Evolutionary conservation across 2,797 vertebrate species (phyloP).

Genomic region (Siniperca scherzeri): DNA sequence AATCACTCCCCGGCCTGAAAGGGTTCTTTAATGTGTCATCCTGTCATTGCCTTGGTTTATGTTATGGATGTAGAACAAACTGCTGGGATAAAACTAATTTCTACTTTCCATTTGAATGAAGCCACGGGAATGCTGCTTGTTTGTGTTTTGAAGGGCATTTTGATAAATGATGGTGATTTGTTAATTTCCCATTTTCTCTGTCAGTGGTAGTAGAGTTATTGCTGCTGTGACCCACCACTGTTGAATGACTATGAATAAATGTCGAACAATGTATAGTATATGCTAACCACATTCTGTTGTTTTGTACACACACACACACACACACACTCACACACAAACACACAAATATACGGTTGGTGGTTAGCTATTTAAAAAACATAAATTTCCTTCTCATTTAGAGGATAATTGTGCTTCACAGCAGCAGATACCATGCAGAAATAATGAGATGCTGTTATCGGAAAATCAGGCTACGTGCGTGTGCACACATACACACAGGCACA

Average conservation of each 20-base stretch:
- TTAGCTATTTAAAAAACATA: conserved; percentile 29
- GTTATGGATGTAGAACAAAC: background rate
- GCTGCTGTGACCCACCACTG: background rate
- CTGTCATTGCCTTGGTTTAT: background rate
- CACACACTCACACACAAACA: background rate
- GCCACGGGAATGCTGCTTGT: background rate
- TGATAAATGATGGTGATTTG: conserved; percentile 29
- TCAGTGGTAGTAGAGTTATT: conserved; percentile 6
- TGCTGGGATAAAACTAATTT: background rate
- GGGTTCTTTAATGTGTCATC: background rate
- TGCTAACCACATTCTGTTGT: background rate
- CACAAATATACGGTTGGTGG: background rate
- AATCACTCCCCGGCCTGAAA: background rate
- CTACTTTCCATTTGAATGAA: background rate
- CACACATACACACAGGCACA: background rate
- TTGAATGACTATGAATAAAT: conserved; percentile 12
- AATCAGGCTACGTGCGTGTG: background rate
- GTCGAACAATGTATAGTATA: conserved; percentile 15
- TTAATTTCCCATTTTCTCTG: conserved; percentile 15
- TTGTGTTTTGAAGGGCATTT: conserved; percentile 19
- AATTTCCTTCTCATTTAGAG: conserved; percentile 44
- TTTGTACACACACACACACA: background rate
- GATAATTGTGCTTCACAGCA: conserved; percentile 52
- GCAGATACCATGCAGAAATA: conserved; percentile 35
- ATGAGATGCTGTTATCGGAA: conserved; percentile 28